Evolutionary conservation across 2,888 invertebrate species (phyloP).

Genomic region (Idaea aversata): DNA sequence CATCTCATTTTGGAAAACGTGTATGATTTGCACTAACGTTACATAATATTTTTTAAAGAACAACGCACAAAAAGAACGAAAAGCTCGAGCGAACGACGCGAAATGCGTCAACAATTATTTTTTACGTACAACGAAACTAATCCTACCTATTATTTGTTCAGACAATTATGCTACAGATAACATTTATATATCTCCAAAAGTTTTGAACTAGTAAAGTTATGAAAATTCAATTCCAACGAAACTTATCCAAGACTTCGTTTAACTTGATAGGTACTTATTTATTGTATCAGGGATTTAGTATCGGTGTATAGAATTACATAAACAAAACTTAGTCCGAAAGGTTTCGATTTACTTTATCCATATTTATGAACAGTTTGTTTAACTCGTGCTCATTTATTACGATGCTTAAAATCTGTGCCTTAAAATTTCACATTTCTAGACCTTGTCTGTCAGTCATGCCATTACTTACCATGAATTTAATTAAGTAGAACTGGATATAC

Average conservation of each 20-base stretch:
- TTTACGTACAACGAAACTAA: background rate
- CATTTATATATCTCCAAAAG: background rate
- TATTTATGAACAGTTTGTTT: too few relatives aligned
- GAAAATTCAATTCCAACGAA: conserved; percentile 1
- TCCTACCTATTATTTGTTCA: background rate
- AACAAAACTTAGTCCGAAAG: background rate
- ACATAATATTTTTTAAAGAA: too few relatives aligned
- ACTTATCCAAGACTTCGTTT: background rate
- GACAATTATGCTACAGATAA: background rate
- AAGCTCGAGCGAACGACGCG: too few relatives aligned
- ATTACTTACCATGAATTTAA: background rate
- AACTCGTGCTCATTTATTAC: too few relatives aligned
- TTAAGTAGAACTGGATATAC: background rate
- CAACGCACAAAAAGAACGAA: too few relatives aligned
- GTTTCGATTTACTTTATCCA: background rate
- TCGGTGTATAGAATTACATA: background rate
- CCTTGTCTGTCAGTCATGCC: too few relatives aligned
- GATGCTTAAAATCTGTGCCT: too few relatives aligned
- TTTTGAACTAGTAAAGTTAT: background rate
- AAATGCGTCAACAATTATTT: too few relatives aligned
- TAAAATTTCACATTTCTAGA: too few relatives aligned
- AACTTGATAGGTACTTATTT: background rate
- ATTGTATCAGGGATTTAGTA: background rate
- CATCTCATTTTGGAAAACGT: too few relatives aligned
- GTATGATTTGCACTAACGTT: too few relatives aligned